phyloP scores from a whole-genome alignment of 2,888 invertebrate species.

The Allolobophora icterica region DNA sequence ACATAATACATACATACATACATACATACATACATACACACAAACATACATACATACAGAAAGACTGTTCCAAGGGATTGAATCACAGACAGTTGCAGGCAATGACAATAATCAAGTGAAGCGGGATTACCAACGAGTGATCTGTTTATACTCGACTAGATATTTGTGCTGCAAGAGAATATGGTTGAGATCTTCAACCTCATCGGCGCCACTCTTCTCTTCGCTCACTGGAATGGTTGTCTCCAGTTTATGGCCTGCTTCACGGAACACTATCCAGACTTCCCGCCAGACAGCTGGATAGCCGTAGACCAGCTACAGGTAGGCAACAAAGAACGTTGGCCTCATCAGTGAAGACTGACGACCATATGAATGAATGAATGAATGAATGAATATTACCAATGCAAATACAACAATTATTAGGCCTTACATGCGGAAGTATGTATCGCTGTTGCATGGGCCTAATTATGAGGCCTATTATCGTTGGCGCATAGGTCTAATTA shows the following conservation, averaged over 20 bases:
- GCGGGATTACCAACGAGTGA: background rate
- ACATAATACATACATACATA: conserved; percentile 6
- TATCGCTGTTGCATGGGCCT: too few species aligned
- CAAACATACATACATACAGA: background rate
- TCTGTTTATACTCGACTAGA: background rate
- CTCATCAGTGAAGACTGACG: background rate
- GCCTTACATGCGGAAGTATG: too few species aligned
- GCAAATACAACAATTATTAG: too few species aligned
- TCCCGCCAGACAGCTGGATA: conserved; percentile 41
- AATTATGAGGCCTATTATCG: too few species aligned
- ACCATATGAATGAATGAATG: too few species aligned
- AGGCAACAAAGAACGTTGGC: background rate
- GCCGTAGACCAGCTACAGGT: background rate
- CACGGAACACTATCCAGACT: conserved; percentile 38
- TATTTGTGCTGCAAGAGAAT: background rate
- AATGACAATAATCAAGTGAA: too few species aligned
- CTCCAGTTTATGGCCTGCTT: conserved; percentile 42
- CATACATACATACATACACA: conserved; percentile 23
- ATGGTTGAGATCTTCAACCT: conserved; percentile 33
- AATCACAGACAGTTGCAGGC: too few species aligned
- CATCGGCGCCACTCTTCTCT: conserved; percentile 36
- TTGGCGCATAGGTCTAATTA: too few species aligned
- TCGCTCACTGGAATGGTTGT: conserved; percentile 47
- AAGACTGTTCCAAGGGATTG: too few species aligned
- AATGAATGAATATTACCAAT: too few species aligned